Evolutionary conservation across 1,140 invertebrate genomes (phyloP).

Genomic region (Heliconius hewitsoni): DNA sequence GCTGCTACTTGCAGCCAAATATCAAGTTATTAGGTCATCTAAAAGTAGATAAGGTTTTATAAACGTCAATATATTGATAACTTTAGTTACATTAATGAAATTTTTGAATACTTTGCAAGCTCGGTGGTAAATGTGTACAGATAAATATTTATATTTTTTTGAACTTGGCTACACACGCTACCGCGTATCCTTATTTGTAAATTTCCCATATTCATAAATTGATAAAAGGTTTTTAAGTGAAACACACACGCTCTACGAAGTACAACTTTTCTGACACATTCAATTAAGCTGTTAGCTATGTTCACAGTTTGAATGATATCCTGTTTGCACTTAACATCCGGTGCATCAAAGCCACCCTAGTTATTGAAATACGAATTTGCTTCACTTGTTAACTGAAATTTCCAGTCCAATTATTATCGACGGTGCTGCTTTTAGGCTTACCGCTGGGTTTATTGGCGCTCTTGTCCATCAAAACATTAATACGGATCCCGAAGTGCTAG

Average conservation of each 20-base stretch:
- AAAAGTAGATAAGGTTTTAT: no score
- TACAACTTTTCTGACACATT: constrained; percentile 3
- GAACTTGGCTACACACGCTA: no score
- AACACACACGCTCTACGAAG: not conserved
- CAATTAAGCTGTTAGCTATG: constrained; percentile 10
- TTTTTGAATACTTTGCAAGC: no score
- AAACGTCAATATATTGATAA: no score
- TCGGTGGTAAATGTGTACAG: no score
- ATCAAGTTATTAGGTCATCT: no score
- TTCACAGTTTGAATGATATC: constrained; percentile 15
- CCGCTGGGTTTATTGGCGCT: not conserved
- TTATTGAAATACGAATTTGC: constrained; percentile 10
- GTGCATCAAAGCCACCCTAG: constrained; percentile 7
- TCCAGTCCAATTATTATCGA: constrained; percentile 7
- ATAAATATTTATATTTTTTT: no score
- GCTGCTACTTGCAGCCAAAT: no score
- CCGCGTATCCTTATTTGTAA: no score
- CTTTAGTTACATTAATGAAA: no score
- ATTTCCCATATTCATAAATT: not conserved
- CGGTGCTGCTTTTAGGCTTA: not conserved
- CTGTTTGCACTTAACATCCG: constrained; percentile 19
- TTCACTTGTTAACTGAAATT: not conserved
- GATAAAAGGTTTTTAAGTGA: not conserved
- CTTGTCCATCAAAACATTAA: constrained; percentile 1
- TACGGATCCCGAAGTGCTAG: not conserved